Conservation (phyloP, 37 sponge, comb jelly and placozoan species). For the Tethya wilhelma region DNA sequence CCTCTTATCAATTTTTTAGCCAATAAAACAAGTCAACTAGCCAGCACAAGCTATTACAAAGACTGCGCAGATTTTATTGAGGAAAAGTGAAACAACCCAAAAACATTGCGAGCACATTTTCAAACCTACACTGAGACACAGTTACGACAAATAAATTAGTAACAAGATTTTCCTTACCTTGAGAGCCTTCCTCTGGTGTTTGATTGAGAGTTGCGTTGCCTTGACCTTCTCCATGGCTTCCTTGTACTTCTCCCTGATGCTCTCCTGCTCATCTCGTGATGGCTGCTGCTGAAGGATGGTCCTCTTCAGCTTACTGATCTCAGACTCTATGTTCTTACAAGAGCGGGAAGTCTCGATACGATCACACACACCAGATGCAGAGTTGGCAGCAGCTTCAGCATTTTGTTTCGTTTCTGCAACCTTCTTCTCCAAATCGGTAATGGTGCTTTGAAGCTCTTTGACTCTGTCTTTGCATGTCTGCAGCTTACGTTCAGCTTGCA, state of each 20-base stretch:
- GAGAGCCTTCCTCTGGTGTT: slow-evolving; percentile 44
- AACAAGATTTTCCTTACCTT: no score
- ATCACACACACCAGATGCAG: slow-evolving; percentile 23
- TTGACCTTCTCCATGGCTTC: slow-evolving; percentile 60
- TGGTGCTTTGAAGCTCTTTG: slow-evolving; percentile 10
- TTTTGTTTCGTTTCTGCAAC: not conserved
- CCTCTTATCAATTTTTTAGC: no score
- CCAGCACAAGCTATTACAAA: no score
- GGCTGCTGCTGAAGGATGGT: slow-evolving; percentile 47
- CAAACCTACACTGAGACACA: no score
- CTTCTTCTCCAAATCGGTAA: slow-evolving; percentile 4
- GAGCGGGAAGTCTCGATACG: slow-evolving; percentile 51
- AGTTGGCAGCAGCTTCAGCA: slow-evolving; percentile 12
- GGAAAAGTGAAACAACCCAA: no score
- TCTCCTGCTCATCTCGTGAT: slow-evolving; percentile 26
- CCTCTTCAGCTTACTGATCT: slow-evolving; percentile 71
- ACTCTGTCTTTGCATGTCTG: slow-evolving; percentile 29
- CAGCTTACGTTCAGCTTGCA: slow-evolving; percentile 13
- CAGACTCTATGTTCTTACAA: slow-evolving; percentile 46
- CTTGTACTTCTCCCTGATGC: slow-evolving; percentile 30
- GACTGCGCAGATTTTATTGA: no score
- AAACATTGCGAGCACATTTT: no score
- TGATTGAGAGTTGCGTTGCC: slow-evolving; percentile 28
- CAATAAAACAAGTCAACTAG: no score
- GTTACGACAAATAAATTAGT: no score